phyloP scores from a whole-genome alignment of 2,888 invertebrate genomes.

The Eledone cirrhosa region DNA sequence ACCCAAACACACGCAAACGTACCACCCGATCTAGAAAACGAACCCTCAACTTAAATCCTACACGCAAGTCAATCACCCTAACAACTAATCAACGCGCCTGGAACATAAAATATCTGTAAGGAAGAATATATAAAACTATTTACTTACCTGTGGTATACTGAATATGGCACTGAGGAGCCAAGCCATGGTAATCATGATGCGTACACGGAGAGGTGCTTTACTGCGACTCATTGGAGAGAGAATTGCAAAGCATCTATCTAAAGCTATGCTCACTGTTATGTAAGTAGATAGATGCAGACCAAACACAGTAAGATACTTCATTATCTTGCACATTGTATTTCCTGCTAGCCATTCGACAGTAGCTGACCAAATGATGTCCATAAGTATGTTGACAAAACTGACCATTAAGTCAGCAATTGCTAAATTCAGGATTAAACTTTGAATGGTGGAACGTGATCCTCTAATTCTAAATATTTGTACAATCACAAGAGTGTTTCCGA shows the following conservation, averaged over 20 bases:
- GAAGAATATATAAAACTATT: too few species aligned
- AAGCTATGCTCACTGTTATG: slow-evolving; percentile 81
- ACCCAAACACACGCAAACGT: too few species aligned
- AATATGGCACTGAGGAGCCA: slow-evolving; percentile 80
- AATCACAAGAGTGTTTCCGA: slow-evolving; percentile 81
- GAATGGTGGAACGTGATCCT: slow-evolving; percentile 68
- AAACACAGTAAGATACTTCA: slow-evolving; percentile 81
- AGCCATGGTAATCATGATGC: slow-evolving; percentile 72
- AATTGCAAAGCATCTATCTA: slow-evolving; percentile 81
- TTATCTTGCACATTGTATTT: slow-evolving; percentile 79
- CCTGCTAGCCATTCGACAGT: slow-evolving; percentile 85
- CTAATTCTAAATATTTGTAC: slow-evolving; percentile 77
- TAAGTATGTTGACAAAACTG: slow-evolving; percentile 81
- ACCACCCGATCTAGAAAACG: too few species aligned
- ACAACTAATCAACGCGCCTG: too few species aligned
- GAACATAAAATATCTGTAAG: too few species aligned
- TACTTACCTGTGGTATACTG: slow-evolving; percentile 83
- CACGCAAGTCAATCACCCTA: too few species aligned
- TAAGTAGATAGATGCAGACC: slow-evolving; percentile 84
- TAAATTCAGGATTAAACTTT: slow-evolving; percentile 82
- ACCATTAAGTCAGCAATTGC: slow-evolving; percentile 84
- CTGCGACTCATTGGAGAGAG: slow-evolving; percentile 75
- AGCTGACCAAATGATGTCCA: slow-evolving; percentile 83
- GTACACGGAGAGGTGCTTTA: slow-evolving; percentile 74
- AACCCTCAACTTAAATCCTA: too few species aligned